phyloP scores from a whole-genome alignment of 2,888 invertebrate species.

The Loripinus fragilis region DNA sequence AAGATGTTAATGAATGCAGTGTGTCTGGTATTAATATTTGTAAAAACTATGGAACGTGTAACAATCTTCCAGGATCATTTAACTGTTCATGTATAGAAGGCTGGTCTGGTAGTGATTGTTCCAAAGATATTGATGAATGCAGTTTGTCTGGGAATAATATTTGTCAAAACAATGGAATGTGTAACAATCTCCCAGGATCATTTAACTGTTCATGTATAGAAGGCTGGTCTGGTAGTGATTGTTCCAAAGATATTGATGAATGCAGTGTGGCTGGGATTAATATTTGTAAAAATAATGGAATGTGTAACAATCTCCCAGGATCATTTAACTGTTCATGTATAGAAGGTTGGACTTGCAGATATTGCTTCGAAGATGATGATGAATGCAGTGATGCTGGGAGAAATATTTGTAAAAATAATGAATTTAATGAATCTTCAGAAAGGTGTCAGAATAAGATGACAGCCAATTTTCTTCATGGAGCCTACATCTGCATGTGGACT shows the following conservation, averaged over 20 bases:
- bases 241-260: slow-evolving; percentile 44
- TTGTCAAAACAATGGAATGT: slow-evolving; percentile 50
- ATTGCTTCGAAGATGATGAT: slow-evolving; percentile 86
- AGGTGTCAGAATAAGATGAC: too few species aligned
- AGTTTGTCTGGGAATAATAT: too few species aligned
- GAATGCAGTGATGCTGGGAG: slow-evolving; percentile 52
- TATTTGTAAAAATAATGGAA: slow-evolving; percentile 43
- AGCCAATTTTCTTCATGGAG: too few species aligned
- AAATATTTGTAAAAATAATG: slow-evolving; percentile 38
- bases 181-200: slow-evolving; percentile 40
- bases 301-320: slow-evolving; percentile 40
- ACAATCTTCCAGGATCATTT: slow-evolving; percentile 31
- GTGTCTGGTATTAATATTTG: slow-evolving; percentile 16
- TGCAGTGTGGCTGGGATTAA: slow-evolving; percentile 20
- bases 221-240: slow-evolving; percentile 46
- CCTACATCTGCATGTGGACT: too few species aligned
- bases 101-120: background rate
- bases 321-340: slow-evolving; percentile 91
- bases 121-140: background rate
- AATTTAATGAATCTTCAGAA: too few species aligned
- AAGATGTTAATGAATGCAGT: slow-evolving; percentile 59
- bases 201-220: slow-evolving; percentile 42
- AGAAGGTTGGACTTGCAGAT: slow-evolving; percentile 90
- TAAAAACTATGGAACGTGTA: slow-evolving; percentile 36
- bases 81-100: background rate